Conservation (phyloP, 2,888 invertebrate genomes). For the Drosophila suboccidentalis region DNA sequence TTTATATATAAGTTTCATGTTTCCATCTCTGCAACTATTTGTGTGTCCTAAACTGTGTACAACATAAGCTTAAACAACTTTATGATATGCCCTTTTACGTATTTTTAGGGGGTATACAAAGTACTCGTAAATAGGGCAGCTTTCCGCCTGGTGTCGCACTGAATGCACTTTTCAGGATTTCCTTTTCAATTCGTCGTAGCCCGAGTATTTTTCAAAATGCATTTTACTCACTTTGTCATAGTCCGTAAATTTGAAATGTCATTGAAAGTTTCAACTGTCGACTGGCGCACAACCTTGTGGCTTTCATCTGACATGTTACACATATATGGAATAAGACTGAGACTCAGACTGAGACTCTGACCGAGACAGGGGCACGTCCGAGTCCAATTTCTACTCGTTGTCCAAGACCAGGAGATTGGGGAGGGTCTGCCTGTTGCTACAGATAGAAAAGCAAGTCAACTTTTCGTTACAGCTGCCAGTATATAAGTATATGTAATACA, state of each 20-base stretch:
- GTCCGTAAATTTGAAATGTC: slow-evolving; percentile 79
- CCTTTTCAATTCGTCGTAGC: slow-evolving; percentile 49
- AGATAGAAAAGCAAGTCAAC: slow-evolving; percentile 20
- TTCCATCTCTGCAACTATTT: too few species aligned
- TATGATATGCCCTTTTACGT: not conserved
- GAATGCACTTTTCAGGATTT: slow-evolving; percentile 35
- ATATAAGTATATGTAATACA: slow-evolving; percentile 15
- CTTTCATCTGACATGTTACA: slow-evolving; percentile 61
- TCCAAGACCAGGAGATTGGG: slow-evolving; percentile 18
- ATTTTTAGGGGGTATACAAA: not conserved
- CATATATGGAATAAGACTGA: slow-evolving; percentile 2
- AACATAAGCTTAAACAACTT: not conserved
- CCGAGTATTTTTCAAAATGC: slow-evolving; percentile 70
- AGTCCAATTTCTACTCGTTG: slow-evolving; percentile 23
- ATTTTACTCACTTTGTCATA: slow-evolving; percentile 80
- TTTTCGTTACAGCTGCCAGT: slow-evolving; percentile 12
- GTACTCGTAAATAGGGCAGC: slow-evolving; percentile 9
- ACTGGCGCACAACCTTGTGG: slow-evolving; percentile 71
- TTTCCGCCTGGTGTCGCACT: slow-evolving; percentile 10
- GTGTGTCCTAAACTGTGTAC: not conserved
- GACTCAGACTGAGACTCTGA: slow-evolving; percentile 9
- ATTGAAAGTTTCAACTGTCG: slow-evolving; percentile 71
- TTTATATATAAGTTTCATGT: too few species aligned
- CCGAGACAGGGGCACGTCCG: slow-evolving; percentile 15
- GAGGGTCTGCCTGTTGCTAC: slow-evolving; percentile 30